Percentiles rank a stretch among this genome's conserved stretches.
Conservation (phyloP, 2,888 invertebrate genomes). For the Rhagium mordax region DNA sequence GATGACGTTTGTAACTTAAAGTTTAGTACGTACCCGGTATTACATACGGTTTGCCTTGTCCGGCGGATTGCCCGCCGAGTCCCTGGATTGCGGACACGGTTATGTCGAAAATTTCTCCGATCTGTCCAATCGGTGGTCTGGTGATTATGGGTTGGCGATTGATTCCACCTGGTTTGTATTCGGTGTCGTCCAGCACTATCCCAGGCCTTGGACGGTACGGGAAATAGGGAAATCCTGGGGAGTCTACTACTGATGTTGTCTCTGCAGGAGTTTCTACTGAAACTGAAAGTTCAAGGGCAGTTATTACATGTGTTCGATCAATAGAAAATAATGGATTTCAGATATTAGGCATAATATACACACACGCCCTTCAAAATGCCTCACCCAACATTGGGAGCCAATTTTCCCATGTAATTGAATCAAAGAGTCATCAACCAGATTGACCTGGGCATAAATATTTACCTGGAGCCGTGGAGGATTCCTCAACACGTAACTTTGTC, state of each 20-base stretch:
- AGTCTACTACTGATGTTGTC: constrained; percentile 33
- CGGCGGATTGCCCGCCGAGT: constrained; percentile 74
- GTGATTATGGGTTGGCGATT: constrained; percentile 68
- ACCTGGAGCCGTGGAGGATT: constrained; percentile 13
- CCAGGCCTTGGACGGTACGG: constrained; percentile 87
- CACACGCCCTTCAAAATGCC: too few relatives aligned
- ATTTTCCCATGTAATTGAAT: too few relatives aligned
- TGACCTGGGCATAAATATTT: constrained; percentile 3
- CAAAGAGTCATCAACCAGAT: too few relatives aligned
- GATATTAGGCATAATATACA: too few relatives aligned
- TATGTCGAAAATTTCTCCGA: constrained; percentile 88
- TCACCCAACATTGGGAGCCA: too few relatives aligned
- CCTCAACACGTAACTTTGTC: background rate
- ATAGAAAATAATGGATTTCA: background rate
- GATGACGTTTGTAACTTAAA: background rate
- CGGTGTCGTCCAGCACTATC: constrained; percentile 88
- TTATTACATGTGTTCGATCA: background rate
- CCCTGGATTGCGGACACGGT: constrained; percentile 92
- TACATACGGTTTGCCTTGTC: constrained; percentile 71
- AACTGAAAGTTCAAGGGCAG: background rate
- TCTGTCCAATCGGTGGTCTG: constrained; percentile 72
- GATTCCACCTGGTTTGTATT: constrained; percentile 80
- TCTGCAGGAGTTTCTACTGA: constrained; percentile 14
- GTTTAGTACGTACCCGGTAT: constrained; percentile 69
- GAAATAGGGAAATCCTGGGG: constrained; percentile 69